Evolutionary conservation across 2,113 vertebrate genomes (phyloP).

Genomic region (Cyprinodon variegatus): DNA sequence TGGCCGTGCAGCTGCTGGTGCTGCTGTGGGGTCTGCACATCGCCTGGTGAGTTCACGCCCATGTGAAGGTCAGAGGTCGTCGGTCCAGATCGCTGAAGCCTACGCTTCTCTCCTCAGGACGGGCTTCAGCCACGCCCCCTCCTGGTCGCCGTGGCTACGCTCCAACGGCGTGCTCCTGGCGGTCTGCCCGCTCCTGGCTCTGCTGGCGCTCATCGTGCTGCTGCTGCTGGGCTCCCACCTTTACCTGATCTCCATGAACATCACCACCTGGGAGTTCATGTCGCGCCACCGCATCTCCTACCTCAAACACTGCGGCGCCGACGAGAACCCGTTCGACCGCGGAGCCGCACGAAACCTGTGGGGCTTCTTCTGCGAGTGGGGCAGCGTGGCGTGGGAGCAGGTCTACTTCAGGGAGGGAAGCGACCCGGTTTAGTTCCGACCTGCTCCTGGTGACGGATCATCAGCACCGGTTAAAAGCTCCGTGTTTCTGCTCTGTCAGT

Average conservation of each 20-base stretch:
- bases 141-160: constrained; percentile 85
- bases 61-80: not conserved
- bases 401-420: constrained; percentile 84
- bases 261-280: constrained; percentile 98
- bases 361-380: constrained; percentile 91
- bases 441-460: not conserved
- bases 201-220: constrained; percentile 79
- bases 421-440: constrained; percentile 71
- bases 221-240: constrained; percentile 90
- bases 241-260: constrained; percentile 92
- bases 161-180: constrained; percentile 81
- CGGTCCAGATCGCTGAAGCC: not conserved
- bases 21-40: constrained; percentile 87
- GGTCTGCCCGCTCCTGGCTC: constrained; percentile 77
- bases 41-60: constrained; percentile 84
- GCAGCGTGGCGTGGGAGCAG: constrained; percentile 87
- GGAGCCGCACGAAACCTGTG: constrained; percentile 88
- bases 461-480: no score
- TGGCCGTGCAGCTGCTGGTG: constrained; percentile 86
- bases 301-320: constrained; percentile 84
- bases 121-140: constrained; percentile 79
- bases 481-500: no score
- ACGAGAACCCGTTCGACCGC: constrained; percentile 91
- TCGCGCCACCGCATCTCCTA: constrained; percentile 92
- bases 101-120: constrained; percentile 80